Evolutionary conservation across 2,113 vertebrate genomes (phyloP).

Genomic region (Tauraco erythrolophus): DNA sequence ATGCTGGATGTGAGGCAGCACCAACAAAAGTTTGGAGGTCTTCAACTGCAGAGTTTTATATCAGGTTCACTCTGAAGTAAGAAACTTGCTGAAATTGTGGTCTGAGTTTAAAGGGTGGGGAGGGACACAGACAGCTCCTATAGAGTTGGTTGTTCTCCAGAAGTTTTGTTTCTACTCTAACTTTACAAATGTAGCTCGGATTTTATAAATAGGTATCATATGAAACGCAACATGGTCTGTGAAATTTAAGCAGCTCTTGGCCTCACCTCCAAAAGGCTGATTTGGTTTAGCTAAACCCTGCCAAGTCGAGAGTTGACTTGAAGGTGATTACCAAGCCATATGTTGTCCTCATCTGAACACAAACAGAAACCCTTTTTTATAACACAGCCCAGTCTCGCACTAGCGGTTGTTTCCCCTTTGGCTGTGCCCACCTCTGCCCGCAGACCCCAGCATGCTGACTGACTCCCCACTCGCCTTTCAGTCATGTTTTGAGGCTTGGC

Average conservation of each 20-base stretch:
- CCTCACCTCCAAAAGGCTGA: conserved; percentile 8
- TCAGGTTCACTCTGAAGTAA: background rate
- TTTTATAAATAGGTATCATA: conserved; percentile 48
- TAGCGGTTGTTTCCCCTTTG: background rate
- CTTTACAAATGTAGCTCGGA: conserved; percentile 3
- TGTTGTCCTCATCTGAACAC: background rate
- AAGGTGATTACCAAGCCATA: conserved; percentile 42
- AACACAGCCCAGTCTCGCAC: background rate
- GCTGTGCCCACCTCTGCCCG: background rate
- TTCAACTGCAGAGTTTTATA: background rate
- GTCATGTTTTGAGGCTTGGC: background rate
- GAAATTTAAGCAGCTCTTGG: conserved; percentile 41
- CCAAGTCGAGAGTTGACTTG: conserved; percentile 43
- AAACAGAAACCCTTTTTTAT: background rate
- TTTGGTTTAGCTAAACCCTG: conserved; percentile 36
- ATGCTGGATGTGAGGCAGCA: background rate
- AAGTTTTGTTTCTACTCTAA: conserved; percentile 44
- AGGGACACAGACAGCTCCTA: conserved; percentile 3
- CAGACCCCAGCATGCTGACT: background rate
- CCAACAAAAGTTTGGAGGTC: background rate
- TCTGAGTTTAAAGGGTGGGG: background rate
- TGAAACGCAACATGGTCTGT: conserved; percentile 26
- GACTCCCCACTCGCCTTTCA: background rate
- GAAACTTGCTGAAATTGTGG: background rate
- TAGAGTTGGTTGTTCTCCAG: background rate